Base-by-base conservation (phyloP, 2,113 vertebrate species). In the Echinops telfairi region DNA sequence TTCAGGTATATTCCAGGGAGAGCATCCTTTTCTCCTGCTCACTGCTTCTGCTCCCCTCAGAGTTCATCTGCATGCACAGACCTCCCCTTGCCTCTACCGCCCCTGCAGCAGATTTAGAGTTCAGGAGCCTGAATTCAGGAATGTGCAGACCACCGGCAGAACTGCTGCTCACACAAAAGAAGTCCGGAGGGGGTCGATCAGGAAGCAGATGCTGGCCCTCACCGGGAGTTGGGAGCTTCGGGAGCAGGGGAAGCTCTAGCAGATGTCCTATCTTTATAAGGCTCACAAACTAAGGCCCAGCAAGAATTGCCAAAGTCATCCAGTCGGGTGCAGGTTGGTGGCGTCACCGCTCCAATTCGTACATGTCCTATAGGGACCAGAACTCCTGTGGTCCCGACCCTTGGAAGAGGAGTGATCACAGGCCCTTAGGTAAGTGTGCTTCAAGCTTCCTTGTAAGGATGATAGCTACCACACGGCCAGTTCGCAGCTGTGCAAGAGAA, bases 381-480 rank as follows among this genome's bases (percentile, higher is more conserved):
- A 53, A 70, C 29, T 29, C 53, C 64, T 43, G 62, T 81, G n/a
- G 2, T n/a, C 62, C 73, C 10, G 5, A 57, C 36, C 20, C 66
- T n/a, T 25, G 53, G 43, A 84, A 78, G 29, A 88, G 36, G n/a
- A 5, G 25, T 2, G 29, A 79, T 29, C 38, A 22, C 40, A 57
- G 27, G 47, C 81, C 8, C 2, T 17, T 47, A 66, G 22, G 29
- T 5, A 0, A 2, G 36, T 3, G 17, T 71, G 70, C 43, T 70
- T 22, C 57, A 7, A 31, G 70, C 79, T 75, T 36, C 36, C 23
- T 14, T 4, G 31, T 19, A 36, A 73, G 20, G 64, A 23, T 3
- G 0, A 14, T 15, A 33, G 33, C 66, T 60, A 2, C 22, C 3
- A 0, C 8, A 33, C 16, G 7, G 0, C 0, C 0, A 62, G 60